Conservation (phyloP, 2,113 vertebrate genomes). For the Connochaetes taurinus region DNA sequence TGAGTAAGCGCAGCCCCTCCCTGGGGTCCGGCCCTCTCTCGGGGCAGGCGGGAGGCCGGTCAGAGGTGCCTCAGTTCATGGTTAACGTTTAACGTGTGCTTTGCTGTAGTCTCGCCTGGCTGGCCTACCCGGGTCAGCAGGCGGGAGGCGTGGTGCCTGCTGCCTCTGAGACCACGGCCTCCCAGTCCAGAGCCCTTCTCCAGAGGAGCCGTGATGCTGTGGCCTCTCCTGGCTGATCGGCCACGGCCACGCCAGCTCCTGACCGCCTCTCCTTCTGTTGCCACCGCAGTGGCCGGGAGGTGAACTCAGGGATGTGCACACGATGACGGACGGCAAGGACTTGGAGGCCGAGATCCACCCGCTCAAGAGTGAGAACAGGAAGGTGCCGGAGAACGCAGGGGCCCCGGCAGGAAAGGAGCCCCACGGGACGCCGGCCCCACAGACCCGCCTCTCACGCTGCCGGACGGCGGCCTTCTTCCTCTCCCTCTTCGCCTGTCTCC, state of each 20-base stretch:
- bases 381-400: conserved; percentile 66
- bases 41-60: neutral
- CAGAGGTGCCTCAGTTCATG: neutral
- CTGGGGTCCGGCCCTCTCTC: neutral
- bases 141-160: neutral
- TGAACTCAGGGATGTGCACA: conserved; percentile 27
- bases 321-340: conserved; percentile 81
- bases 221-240: neutral
- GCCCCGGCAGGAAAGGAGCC: conserved; percentile 68
- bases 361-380: conserved; percentile 83
- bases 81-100: neutral
- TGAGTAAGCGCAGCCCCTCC: neutral
- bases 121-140: neutral
- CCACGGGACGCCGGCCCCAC: conserved; percentile 33
- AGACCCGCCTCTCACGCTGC: conserved; percentile 84
- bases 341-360: conserved; percentile 85
- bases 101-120: neutral
- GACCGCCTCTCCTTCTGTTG: neutral
- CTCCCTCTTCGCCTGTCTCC: conserved; percentile 88
- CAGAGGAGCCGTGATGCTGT: too few species aligned
- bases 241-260: neutral
- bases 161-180: neutral
- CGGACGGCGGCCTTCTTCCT: conserved; percentile 88
- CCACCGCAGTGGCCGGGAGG: neutral
- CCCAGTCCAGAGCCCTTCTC: neutral